Percentiles rank a stretch among this genome's conserved stretches.
Evolutionary conservation across 2,113 vertebrate genomes (phyloP).

Genomic region (Hymenochirus boettgeri): DNA sequence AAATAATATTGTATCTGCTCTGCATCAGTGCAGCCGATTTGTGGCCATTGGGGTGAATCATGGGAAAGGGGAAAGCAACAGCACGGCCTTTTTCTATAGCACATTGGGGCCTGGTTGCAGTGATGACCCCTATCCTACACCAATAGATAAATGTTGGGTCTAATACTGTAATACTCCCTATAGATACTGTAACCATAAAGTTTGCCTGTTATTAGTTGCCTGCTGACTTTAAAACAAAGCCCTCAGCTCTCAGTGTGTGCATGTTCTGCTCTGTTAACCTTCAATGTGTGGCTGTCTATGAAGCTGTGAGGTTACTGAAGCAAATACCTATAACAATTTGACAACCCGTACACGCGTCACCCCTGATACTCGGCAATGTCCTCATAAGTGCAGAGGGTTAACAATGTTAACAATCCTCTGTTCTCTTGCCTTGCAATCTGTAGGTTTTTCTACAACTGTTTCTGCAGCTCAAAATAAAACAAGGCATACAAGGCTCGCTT

Average conservation of each 20-base stretch:
- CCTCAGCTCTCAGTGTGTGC: neutral
- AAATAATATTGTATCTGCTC: no score
- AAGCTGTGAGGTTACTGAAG: slow-evolving; percentile 27
- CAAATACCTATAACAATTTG: slow-evolving; percentile 16
- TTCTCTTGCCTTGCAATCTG: slow-evolving; percentile 3
- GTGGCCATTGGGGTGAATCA: no score
- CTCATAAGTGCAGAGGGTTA: slow-evolving; percentile 16
- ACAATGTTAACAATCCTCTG: slow-evolving; percentile 16
- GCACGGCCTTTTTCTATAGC: no score
- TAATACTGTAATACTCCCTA: no score
- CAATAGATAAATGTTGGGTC: no score
- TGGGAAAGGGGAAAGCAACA: no score
- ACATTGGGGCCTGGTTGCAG: no score
- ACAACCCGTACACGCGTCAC: slow-evolving; percentile 26
- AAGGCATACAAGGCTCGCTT: slow-evolving; percentile 14
- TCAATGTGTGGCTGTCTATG: slow-evolving; percentile 20
- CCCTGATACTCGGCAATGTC: slow-evolving; percentile 9
- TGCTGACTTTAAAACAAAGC: neutral
- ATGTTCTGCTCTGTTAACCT: slow-evolving; percentile 1
- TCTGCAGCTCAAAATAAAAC: slow-evolving; percentile 17
- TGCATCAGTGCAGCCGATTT: no score
- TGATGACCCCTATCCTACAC: no score
- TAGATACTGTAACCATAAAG: no score
- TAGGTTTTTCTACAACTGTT: slow-evolving; percentile 17
- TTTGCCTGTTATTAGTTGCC: no score